phyloP scores from a whole-genome alignment of 2,888 invertebrate species.

The Eucera pruinosa region DNA sequence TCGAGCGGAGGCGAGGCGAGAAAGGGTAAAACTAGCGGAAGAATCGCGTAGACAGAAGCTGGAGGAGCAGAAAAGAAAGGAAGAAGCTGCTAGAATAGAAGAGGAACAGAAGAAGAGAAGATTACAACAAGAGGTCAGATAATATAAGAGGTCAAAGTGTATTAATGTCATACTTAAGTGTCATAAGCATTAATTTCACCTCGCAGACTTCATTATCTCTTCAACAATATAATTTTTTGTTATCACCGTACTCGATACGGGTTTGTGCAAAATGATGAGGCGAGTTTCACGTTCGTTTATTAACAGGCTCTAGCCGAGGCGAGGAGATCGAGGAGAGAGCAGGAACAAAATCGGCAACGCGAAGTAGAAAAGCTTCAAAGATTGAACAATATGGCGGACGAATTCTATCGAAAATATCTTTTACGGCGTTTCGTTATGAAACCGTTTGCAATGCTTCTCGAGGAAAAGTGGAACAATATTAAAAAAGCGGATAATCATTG shows the following conservation, averaged over 20 bases:
- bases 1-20: slow-evolving; percentile 88
- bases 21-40: slow-evolving; percentile 82
- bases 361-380: slow-evolving; percentile 72
- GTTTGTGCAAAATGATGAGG: slow-evolving; percentile 1
- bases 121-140: slow-evolving; percentile 84
- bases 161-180: slow-evolving; percentile 46
- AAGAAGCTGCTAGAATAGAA: slow-evolving; percentile 81
- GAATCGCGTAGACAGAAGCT: slow-evolving; percentile 78
- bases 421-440: slow-evolving; percentile 74
- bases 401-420: slow-evolving; percentile 76
- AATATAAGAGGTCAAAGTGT: slow-evolving; percentile 54
- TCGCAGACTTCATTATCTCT: slow-evolving; percentile 41
- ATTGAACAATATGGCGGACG: slow-evolving; percentile 72
- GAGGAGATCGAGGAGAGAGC: slow-evolving; percentile 74
- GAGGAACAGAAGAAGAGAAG: slow-evolving; percentile 83
- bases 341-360: slow-evolving; percentile 70
- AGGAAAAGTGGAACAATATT: slow-evolving; percentile 66
- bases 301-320: slow-evolving; percentile 76
- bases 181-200: slow-evolving; percentile 49
- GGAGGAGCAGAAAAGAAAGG: slow-evolving; percentile 83
- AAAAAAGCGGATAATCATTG: slow-evolving; percentile 86
- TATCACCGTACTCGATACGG: background rate
- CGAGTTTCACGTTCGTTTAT: slow-evolving; percentile 20
- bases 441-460: slow-evolving; percentile 73
- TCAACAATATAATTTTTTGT: slow-evolving; percentile 35